Evolutionary conservation across 2,113 vertebrate genomes (phyloP), one percentile per base, ranked within the genome.

Genomic region (Ivindomyrus marchei): DNA sequence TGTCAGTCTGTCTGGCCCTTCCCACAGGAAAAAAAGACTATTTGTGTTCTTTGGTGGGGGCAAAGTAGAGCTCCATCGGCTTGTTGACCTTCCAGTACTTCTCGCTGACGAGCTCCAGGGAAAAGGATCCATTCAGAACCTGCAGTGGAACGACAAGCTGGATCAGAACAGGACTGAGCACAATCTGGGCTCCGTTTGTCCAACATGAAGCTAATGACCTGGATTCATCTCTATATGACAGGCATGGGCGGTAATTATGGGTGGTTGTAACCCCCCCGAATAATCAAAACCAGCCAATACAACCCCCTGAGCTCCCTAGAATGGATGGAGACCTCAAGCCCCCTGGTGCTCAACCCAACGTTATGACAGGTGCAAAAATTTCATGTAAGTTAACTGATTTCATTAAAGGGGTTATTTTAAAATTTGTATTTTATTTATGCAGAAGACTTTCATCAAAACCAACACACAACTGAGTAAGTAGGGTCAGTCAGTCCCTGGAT

Each of bases 41-140:
- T 97, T 99, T 99, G 96, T 99, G 98, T 94, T 99, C 98, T 95
- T 99, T 99, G 21, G 98, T 99, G 0, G 98, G 98, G 50, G 98
- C 98, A 83, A 99, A 99, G 95, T 99, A 99, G 87, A 99, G 97
- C 97, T 99, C 98, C 98, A 99, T 99, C 91, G 98, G 98, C 92
- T 99, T 99, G 96, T 99, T 99, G 93, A 99, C 98, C 94, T 99
- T 99, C 98, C 98, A 99, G 94, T 99, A 99, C 93, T 99, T 99
- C 95, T 99, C 98, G 90, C 98, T 99, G 95, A 99, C 98, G 93
- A 99, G 96, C 94, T 99, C 98, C 94, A 99, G 94, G 89, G 98
- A 99, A 93, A 99, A 99, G 0, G 98, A 99, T 17, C 98, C 98
- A 88, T 99, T 99, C 93, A 99, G 94, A 31, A 99, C 98, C 98